phyloP scores from a whole-genome alignment of 2,113 vertebrate genomes.

The Malurus melanocephalus region DNA sequence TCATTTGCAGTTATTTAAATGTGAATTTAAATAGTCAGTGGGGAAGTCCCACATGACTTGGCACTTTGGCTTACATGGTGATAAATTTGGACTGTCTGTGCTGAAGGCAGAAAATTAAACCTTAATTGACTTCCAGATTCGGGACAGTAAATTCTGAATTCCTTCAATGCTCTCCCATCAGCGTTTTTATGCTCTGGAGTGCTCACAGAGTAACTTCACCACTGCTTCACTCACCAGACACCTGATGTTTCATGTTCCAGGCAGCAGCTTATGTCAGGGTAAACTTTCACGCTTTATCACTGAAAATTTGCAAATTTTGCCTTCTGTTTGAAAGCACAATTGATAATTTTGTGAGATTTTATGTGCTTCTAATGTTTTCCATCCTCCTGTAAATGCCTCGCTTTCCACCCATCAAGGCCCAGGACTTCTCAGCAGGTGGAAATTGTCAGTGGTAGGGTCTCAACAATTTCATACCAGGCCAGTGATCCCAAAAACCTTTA shows the following conservation, averaged over 20 bases:
- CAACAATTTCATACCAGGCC: fast-evolving
- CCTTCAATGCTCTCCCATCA: background rate
- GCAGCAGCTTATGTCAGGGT: background rate
- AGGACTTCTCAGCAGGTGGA: background rate
- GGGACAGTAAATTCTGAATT: background rate
- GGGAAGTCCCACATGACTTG: background rate
- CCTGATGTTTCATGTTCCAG: background rate
- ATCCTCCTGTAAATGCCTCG: background rate
- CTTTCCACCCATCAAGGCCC: background rate
- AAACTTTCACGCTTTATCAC: background rate
- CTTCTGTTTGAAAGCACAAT: background rate
- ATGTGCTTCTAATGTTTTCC: background rate
- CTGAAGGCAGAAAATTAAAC: background rate
- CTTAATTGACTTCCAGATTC: background rate
- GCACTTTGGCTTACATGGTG: background rate
- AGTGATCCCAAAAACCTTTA: background rate
- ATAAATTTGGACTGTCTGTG: background rate
- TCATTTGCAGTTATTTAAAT: background rate
- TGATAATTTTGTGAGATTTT: background rate
- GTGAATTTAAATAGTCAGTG: background rate
- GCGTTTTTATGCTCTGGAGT: background rate
- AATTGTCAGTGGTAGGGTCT: background rate
- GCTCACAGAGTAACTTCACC: background rate
- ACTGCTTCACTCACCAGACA: background rate
- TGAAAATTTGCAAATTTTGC: background rate